These are phyloP conservation scores for Phalacrocorax brasilianus DNA, from an alignment of 2,113 vertebrate species.

Conservation along the genomic window DNA sequence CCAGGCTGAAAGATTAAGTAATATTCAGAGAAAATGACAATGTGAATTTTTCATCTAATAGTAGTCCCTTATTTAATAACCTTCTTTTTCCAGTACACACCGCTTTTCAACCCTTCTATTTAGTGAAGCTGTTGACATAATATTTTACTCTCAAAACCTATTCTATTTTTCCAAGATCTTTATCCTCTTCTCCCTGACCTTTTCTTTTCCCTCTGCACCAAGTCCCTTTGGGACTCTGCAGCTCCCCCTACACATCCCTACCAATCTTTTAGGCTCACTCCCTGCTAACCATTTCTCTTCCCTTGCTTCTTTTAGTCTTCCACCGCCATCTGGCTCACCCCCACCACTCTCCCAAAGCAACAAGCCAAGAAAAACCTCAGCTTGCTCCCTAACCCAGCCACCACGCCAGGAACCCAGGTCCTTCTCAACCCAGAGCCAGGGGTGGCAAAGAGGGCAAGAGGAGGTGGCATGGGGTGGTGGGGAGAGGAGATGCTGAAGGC, in stretches of 20 bases:
- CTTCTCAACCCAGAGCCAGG: neutral
- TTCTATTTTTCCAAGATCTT: neutral
- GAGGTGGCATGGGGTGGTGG: neutral
- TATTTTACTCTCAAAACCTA: neutral
- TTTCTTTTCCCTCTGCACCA: neutral
- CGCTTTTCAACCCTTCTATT: neutral
- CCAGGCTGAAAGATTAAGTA: neutral
- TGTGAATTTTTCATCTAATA: neutral
- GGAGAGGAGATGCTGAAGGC: neutral
- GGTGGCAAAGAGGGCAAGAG: neutral
- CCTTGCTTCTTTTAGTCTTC: neutral
- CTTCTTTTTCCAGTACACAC: neutral
- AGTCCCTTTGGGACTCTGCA: neutral
- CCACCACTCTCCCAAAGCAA: neutral
- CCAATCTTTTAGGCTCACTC: neutral
- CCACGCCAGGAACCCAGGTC: rapidly evolving
- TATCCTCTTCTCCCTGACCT: neutral
- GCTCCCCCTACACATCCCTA: neutral
- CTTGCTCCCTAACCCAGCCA: neutral
- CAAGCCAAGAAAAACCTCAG: rapidly evolving
- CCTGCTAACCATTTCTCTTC: neutral
- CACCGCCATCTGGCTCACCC: neutral
- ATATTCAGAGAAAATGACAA: neutral
- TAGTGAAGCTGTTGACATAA: neutral
- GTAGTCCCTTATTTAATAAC: neutral